phyloP scores from a whole-genome alignment of 2,797 vertebrate genomes.

The Pangasius mekongensis region DNA sequence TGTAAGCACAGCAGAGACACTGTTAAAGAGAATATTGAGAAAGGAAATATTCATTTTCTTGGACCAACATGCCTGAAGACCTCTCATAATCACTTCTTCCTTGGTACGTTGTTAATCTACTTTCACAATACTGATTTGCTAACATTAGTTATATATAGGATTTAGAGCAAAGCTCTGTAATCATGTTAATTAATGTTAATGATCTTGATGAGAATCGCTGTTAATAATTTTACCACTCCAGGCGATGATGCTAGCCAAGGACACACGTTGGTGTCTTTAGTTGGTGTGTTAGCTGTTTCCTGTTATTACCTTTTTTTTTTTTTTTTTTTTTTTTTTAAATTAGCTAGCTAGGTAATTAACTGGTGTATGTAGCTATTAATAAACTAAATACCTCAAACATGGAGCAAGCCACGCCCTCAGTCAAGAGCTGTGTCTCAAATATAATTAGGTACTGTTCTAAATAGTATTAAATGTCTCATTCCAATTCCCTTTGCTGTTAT shows the following conservation, averaged over 20 bases:
- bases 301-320: background rate
- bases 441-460: background rate
- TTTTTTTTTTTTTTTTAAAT: background rate
- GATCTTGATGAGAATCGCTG: background rate
- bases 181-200: background rate
- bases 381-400: background rate
- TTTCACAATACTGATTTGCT: background rate
- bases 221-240: background rate
- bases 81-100: slow-evolving; percentile 1
- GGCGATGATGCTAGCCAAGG: background rate
- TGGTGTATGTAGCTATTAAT: background rate
- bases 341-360: background rate
- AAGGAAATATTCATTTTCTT: background rate
- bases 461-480: background rate
- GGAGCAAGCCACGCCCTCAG: background rate
- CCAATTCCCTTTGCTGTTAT: background rate
- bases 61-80: slow-evolving; percentile 6
- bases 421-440: background rate
- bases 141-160: background rate
- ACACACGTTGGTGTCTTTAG: background rate
- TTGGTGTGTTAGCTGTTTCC: background rate
- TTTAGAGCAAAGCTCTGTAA: background rate
- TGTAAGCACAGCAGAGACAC: background rate
- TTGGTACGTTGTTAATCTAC: background rate
- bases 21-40: background rate